Base-by-base conservation (phyloP, 2,113 vertebrate species). In the Morone saxatilis region DNA sequence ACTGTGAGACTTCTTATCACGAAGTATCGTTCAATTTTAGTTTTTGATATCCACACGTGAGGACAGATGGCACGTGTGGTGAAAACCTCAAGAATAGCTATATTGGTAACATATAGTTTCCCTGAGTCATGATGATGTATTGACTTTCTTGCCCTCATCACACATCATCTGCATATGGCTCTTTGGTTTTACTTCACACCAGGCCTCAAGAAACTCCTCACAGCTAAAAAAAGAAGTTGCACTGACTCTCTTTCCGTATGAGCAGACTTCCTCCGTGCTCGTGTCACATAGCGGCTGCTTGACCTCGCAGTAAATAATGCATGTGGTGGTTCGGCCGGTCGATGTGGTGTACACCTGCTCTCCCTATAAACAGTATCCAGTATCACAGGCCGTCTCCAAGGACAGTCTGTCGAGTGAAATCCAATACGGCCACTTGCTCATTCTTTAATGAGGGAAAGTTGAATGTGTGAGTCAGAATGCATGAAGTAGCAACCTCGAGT, bases 221-320 rank as follows among this genome's bases (percentile, higher is more conserved):
- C 22, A 20, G 70, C 92, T 94, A 90, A 88, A 92, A 90, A 92
- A 87, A 94, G 92, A 90, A 90, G 78, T 82, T 41, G 25, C 67
- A 11, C 78, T 61, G 65, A 74, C 63, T 83, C 72, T 71, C 36
- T 76, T 80, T 71, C 65, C 67, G 8, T 67, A 61, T 60, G 70
- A 84, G 78, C 83, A 51, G 82, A 89, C 85, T 88, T 93, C 89
- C 89, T 89, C 65, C 60, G 59, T 48, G 76, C 43, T 78, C 16
- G 0, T 22, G 81, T 86, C 91, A 91, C 89, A 73, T 80, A 83
- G 76, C 54, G 25, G 68, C 80, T 79, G 89, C 78, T 31, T 77
- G 75, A 81, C 76, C 85, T 51, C 5, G 4, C 76, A 16, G 67
- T 95, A 71, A 95, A 95, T 95, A 91, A 95, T 95, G 72, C 47